These are phyloP conservation scores for Eremophila alpestris DNA, from an alignment of 2,797 vertebrate genomes.

Conservation along the genomic window DNA sequence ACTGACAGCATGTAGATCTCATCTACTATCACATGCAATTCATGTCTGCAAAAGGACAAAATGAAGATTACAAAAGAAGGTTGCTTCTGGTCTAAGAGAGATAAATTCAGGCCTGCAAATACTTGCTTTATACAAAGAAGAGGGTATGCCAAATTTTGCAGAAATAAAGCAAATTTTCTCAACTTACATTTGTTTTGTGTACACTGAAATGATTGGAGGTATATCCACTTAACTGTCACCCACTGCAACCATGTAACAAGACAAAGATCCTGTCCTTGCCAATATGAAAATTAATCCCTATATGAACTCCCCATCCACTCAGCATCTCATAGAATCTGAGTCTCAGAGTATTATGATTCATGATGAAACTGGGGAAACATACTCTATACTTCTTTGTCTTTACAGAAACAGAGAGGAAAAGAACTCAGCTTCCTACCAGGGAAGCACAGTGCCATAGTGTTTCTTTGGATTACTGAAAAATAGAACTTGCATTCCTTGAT, in stretches of 20 bases:
- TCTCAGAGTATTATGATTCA: not conserved
- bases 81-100: not conserved
- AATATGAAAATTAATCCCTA: not conserved
- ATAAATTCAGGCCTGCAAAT: not conserved
- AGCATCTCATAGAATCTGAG: not conserved
- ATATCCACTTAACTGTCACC: not conserved
- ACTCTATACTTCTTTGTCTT: not conserved
- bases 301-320: not conserved
- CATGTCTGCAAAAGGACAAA: slow-evolving; percentile 78
- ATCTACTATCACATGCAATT: slow-evolving; percentile 91
- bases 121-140: not conserved
- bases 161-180: not conserved
- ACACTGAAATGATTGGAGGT: not conserved
- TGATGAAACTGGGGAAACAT: not conserved
- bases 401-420: not conserved
- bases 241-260: not conserved
- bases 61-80: not conserved
- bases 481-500: not conserved
- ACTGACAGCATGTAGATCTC: slow-evolving; percentile 97
- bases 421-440: not conserved
- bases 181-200: not conserved
- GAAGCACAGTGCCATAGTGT: not conserved
- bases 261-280: not conserved
- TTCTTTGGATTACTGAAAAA: not conserved
- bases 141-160: not conserved